These are phyloP conservation scores for Nautilus pompilius DNA, from an alignment of 1,140 invertebrate species.

Conservation along the genomic window DNA sequence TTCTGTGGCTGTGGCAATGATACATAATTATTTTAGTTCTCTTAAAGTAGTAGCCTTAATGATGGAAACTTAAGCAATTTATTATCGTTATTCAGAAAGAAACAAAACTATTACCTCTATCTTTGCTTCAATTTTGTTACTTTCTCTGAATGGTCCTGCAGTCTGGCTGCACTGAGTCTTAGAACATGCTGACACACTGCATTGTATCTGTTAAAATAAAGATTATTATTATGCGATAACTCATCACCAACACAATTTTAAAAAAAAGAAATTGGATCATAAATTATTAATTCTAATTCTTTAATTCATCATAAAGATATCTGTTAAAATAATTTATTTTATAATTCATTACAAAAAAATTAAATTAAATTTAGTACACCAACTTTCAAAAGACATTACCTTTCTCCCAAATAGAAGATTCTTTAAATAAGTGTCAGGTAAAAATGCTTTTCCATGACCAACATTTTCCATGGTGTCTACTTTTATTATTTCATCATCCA, in stretches of 20 bases:
- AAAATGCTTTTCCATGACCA: conserved; percentile 8
- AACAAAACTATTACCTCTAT: conserved; percentile 17
- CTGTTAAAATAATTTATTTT: no score
- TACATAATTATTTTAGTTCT: no score
- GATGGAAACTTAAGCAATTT: no score
- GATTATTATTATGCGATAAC: background rate
- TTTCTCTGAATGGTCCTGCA: conserved; percentile 24
- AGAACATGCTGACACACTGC: conserved; percentile 26
- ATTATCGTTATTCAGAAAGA: no score
- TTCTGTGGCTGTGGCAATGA: no score
- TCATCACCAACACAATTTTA: no score
- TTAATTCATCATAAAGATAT: no score
- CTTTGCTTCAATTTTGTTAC: conserved; percentile 17
- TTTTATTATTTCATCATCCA: conserved; percentile 17
- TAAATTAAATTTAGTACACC: background rate
- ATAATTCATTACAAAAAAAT: no score
- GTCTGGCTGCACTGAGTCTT: conserved; percentile 18
- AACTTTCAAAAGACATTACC: conserved; percentile 11
- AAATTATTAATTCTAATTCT: no score
- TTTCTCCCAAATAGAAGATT: conserved; percentile 23
- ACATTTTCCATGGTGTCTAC: background rate
- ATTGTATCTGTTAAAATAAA: conserved; percentile 27
- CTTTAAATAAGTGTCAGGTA: conserved; percentile 16
- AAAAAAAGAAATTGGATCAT: no score
- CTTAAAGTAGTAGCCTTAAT: no score